A percentile compares a stretch with the other conserved stretches of the same genome.
These are phyloP conservation scores for Schizaphis graminum DNA, from an alignment of 2,888 invertebrate genomes.

Conservation along the genomic window DNA sequence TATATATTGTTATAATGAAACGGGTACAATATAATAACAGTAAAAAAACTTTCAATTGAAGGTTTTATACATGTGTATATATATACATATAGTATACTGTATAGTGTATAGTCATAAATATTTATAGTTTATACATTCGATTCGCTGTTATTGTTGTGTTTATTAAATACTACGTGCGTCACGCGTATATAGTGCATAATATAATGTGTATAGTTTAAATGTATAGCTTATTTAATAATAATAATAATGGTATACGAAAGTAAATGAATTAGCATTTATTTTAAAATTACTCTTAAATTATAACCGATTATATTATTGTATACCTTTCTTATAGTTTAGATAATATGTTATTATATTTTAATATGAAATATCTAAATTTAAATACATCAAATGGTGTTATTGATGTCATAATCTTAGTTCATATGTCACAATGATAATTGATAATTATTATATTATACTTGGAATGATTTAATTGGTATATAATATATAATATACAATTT, in stretches of 20 bases:
- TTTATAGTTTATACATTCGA: neutral
- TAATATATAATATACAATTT: neutral
- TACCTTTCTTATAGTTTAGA: neutral
- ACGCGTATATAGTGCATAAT: neutral
- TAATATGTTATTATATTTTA: neutral
- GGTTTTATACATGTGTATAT: neutral
- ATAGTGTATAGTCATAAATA: neutral
- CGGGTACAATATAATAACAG: neutral
- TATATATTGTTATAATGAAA: neutral
- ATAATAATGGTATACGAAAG: too few relatives aligned
- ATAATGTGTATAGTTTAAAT: neutral
- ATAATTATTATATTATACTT: neutral
- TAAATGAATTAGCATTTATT: too few relatives aligned
- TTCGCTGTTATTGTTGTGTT: neutral
- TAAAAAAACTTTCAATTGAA: neutral
- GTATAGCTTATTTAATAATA: neutral
- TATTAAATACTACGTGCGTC: neutral
- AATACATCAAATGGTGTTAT: neutral
- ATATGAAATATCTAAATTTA: neutral
- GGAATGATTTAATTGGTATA: neutral
- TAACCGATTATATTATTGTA: neutral
- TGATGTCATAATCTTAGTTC: neutral
- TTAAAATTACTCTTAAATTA: too few relatives aligned
- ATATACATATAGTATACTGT: neutral
- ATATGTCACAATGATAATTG: neutral